Base-by-base conservation (phyloP, 2,888 invertebrate genomes). In the Lutraria lutraria region DNA sequence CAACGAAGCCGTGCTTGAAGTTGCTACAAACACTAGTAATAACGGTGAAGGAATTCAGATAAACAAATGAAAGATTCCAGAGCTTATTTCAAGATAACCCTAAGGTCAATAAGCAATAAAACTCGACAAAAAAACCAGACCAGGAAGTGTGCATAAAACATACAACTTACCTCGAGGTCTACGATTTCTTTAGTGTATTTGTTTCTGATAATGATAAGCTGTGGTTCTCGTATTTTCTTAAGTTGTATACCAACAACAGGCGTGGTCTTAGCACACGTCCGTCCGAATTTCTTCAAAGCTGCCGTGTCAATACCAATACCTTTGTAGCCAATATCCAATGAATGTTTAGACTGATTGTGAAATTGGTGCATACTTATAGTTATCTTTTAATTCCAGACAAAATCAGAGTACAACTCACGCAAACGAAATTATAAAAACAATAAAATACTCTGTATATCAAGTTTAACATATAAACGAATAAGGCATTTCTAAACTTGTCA, bases 171-270 rank as follows among this genome's bases (percentile, higher is more conserved):
- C 90, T 92, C 92, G 15, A 89, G 80, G 76, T 92, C 92, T 0
- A 92, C 92, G 0, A 92, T 86, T 86, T 92, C 92, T 81, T 92
- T 90, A 1, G 92, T 92, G 34, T 89, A 89, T 89, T 90, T 90
- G 83, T 92, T 92, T 72, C 90, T 52, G 12, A 92, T 89, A 4
- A 90, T 90, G 12, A 92, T 83, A 10, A 90, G 43, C 43, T 92
- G 90, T 12, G 92, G 89, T 16, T 92, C 90, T 56, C 92, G n/a
- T 25, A 90, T 88, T 53, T 90, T 90, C 80, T 83, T 90, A n/a
- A 92, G 34, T 19, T 89, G 88, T 31, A 91, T 31, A 13, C 89
- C 91, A 34, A 89, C 89, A 10, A 87, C 68, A 19, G 86, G 68
- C 0, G 86, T 82, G 21, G 83, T 76, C 13, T 86, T 63, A 0